phyloP scores from a whole-genome alignment of 1,140 invertebrate species.

The Pemphigus obesinymphae region DNA sequence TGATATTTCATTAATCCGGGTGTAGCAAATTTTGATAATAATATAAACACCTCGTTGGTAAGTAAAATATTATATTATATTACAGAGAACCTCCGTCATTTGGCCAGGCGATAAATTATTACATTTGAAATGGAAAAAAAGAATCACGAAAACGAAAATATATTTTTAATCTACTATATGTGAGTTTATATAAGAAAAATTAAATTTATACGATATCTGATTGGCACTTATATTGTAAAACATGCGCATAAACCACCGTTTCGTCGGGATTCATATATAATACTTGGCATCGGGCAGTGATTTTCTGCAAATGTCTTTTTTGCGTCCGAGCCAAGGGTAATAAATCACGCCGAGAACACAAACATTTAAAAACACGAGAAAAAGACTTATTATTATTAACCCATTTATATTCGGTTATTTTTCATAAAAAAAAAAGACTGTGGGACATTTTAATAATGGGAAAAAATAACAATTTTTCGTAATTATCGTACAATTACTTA shows the following conservation, averaged over 20 bases:
- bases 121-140: neutral
- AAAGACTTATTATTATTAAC: slow-evolving; percentile 38
- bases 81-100: no score
- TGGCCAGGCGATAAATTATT: no score
- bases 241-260: slow-evolving; percentile 5
- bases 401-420: slow-evolving; percentile 17
- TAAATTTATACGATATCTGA: slow-evolving; percentile 18
- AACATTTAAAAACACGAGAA: slow-evolving; percentile 23
- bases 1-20: no score
- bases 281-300: slow-evolving; percentile 22
- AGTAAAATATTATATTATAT: no score
- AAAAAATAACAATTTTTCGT: neutral
- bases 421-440: neutral
- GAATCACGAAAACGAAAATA: neutral
- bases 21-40: no score
- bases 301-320: slow-evolving; percentile 39
- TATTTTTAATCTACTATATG: no score
- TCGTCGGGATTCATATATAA: neutral
- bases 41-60: no score
- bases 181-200: neutral
- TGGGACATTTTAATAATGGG: neutral
- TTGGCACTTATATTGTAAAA: slow-evolving; percentile 36
- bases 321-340: slow-evolving; percentile 32
- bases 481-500: slow-evolving; percentile 30
- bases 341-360: slow-evolving; percentile 4